Evolutionary conservation across 2,797 vertebrate species (phyloP), one percentile per base, ranked within the genome.

Genomic region (Helarctos malayanus): DNA sequence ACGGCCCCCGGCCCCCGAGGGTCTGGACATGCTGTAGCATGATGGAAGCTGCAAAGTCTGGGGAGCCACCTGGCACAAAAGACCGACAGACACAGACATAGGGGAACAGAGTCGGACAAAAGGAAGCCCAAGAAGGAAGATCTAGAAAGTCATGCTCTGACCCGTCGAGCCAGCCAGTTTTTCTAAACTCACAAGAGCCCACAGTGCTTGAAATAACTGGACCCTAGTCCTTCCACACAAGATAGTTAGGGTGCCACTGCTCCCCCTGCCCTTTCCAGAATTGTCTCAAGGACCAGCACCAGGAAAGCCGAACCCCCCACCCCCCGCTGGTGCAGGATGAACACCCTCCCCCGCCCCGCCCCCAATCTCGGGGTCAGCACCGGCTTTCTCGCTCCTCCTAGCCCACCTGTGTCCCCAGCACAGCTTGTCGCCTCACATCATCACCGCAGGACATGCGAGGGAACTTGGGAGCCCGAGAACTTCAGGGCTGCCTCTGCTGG

Each of bases 241-340:
- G 1, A n/a, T n/a, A n/a, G 3, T 2, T 81, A 21, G 2, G 2
- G 59, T 2, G 10, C 73, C 23, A 29, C 68, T 1, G 0, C 10
- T 21, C 25, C 2, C 2, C 23, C 12, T 35, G 35, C 27, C 59
- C 52, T 69, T 83, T 11, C 32, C 49, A n/a, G n/a, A 76, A 49
- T 25, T 23, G 29, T 32, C 68, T 68, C 83, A 81, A 76, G 52
- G 29, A 41, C 18, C 69, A 76, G 52, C 23, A 41, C 18, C 69
- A 54, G 73, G 29, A 23, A 52, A 2, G 41, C 49, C 3, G 1
- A 35, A 52, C 15, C 11, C 45, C 61, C n/a, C 35, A 35, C 12
- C 56, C 23, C 54, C 45, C 49, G 61, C 38, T 35, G 11, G 7
- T 10, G 6, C 19, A 47, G 27, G 5, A 32, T 23, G 32, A 41